Conservation (phyloP, 37 sponge, comb jelly and placozoan species). For the Petrosia ficiformis region DNA sequence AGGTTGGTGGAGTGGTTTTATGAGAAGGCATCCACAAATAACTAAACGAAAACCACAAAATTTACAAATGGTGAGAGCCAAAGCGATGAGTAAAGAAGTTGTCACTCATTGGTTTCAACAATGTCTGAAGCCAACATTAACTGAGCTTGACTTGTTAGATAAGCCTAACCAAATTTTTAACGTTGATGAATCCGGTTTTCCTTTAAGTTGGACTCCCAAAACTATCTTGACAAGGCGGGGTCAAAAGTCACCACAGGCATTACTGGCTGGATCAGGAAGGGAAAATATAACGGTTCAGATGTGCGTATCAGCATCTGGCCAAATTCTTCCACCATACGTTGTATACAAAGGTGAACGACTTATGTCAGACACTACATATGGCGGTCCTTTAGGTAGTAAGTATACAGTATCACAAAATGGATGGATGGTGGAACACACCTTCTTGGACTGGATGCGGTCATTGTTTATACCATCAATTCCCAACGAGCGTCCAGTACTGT, state of each 20-base stretch:
- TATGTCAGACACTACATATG: constrained; percentile 14
- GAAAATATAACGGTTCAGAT: constrained; percentile 36
- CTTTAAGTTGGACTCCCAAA: constrained; percentile 7
- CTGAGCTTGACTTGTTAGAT: neutral
- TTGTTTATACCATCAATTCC: constrained; percentile 15
- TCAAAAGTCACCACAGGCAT: constrained; percentile 21
- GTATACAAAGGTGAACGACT: constrained; percentile 32
- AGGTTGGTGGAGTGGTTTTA: constrained; percentile 35
- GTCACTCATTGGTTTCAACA: constrained; percentile 1
- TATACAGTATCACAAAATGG: constrained; percentile 25
- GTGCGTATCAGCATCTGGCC: constrained; percentile 36
- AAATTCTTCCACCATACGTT: constrained; percentile 44
- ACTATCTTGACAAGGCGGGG: constrained; percentile 26
- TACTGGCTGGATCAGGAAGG: constrained; percentile 31
- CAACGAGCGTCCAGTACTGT: neutral
- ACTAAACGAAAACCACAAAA: constrained; percentile 18
- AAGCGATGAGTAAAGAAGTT: neutral
- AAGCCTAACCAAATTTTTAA: constrained; percentile 29
- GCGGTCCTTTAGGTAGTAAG: constrained; percentile 28
- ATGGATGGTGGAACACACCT: constrained; percentile 38
- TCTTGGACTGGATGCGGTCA: constrained; percentile 41
- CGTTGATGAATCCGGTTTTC: constrained; percentile 42
- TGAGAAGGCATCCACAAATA: constrained; percentile 21
- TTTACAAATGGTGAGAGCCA: constrained; percentile 9
- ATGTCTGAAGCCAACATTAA: neutral